Base-by-base conservation (phyloP, 2,113 vertebrate genomes). In the Sterrhoptilus dennistouni region DNA sequence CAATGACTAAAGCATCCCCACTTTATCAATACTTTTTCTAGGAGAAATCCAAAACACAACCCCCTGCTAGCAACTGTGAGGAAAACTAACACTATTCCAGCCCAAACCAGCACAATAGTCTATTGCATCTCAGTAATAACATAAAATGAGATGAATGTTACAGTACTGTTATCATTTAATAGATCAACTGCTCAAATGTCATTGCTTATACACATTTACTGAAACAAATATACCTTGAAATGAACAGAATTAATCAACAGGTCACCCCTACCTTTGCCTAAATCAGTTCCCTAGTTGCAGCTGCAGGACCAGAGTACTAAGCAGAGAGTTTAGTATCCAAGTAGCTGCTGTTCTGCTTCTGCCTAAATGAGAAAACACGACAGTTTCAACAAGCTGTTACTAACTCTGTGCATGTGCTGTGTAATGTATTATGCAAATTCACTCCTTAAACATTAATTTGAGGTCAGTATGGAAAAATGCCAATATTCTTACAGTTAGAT, bases 141-240 rank as follows among this genome's bases (percentile, higher is more conserved):
- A 88, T 80, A 95, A 97, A 95, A 95, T 94, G 85, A 97, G 93
- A 89, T 92, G 52, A 72, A 72, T 40, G 50, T 83, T 97, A 91
- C 54, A 88, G 54, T 75, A 93, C 19, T 6, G 11, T 95, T 96
- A 89, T 90, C 66, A 56, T 77, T 79, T 96, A 94, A 93, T 91
- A 95, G 87, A 88, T 88, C 54, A 79, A 78, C 65, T 57, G 29
- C 36, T 38, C 60, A 71, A 92, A 97, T 68, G 31, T 64, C 86
- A 71, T 79, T 90, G 71, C 75, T 97, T 96, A 77, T 63, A 65
- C 47, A n/a, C 69, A 76, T 84, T 93, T 93, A 56, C 23, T 71
- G 83, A 97, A 97, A 96, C 80, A 97, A 96, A 91, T 83, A 90
- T 28, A 49, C 49, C 50, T 74, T 90, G 86, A 96, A 93, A 96